Percentiles rank a stretch among this genome's conserved stretches.
Conservation (phyloP, 2,888 invertebrate genomes). For the Lypha dubia region DNA sequence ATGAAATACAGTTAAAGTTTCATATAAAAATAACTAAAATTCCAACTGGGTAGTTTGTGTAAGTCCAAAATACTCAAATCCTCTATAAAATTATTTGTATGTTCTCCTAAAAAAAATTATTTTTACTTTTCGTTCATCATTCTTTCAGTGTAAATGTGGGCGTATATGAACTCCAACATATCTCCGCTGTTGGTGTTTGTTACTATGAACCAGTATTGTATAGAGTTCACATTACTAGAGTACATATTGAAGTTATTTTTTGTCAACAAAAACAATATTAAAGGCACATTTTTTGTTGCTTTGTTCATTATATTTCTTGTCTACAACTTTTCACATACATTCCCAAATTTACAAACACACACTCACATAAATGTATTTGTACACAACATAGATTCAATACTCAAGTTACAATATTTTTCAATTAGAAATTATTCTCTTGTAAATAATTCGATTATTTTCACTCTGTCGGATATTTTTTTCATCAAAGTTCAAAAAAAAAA, state of each 20-base stretch:
- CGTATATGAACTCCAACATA: conserved; percentile 46
- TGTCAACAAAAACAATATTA: conserved; percentile 45
- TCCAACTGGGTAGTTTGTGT: conserved; percentile 1
- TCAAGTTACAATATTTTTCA: conserved; percentile 83
- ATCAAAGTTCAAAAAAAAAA: conserved; percentile 37
- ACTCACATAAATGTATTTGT: no score
- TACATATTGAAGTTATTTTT: conserved; percentile 55
- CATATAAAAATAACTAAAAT: background rate
- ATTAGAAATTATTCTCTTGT: conserved; percentile 84
- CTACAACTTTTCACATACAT: conserved; percentile 64
- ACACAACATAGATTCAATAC: conserved; percentile 31
- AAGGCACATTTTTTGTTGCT: conserved; percentile 17
- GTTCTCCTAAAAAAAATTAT: conserved; percentile 10
- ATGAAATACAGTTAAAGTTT: no score
- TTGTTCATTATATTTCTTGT: conserved; percentile 65
- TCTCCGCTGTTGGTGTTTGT: background rate
- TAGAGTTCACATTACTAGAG: conserved; percentile 20
- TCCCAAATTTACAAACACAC: conserved; percentile 8
- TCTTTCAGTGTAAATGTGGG: conserved; percentile 48
- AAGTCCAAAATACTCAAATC: background rate
- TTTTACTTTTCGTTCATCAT: conserved; percentile 26
- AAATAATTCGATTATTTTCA: conserved; percentile 84
- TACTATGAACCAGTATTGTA: conserved; percentile 7
- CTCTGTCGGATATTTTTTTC: conserved; percentile 78
- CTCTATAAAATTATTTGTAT: background rate